Percentiles rank a stretch among this genome's conserved stretches.
Evolutionary conservation across 2,888 invertebrate genomes (phyloP).

Genomic region (Metacarcinus magister): DNA sequence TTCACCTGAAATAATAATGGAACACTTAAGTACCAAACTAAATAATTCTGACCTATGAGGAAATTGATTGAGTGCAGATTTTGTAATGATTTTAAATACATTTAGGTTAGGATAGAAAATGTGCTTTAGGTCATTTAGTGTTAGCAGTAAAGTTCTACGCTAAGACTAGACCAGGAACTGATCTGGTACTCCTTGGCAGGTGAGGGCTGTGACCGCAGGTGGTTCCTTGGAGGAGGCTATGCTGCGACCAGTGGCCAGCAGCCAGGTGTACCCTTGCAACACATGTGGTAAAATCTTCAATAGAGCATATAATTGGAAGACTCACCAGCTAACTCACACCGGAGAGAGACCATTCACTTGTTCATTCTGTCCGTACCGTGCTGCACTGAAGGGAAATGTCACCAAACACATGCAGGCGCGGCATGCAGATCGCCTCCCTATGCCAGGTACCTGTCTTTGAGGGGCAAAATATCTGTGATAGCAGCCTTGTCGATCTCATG

Average conservation of each 20-base stretch:
- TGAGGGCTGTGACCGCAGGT: constrained; percentile 68
- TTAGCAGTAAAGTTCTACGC: not conserved
- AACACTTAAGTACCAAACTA: not conserved
- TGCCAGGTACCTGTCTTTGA: constrained; percentile 55
- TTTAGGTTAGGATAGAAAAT: not conserved
- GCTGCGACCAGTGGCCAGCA: constrained; percentile 47
- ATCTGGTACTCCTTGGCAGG: constrained; percentile 73
- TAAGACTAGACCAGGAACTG: constrained; percentile 67
- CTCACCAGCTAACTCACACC: constrained; percentile 73
- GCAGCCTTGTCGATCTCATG: not conserved
- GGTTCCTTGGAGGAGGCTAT: constrained; percentile 66
- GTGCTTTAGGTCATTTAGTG: not conserved
- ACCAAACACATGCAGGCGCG: constrained; percentile 78
- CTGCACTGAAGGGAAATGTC: constrained; percentile 76
- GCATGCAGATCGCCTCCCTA: constrained; percentile 62
- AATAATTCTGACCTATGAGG: not conserved
- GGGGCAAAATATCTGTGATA: constrained; percentile 59
- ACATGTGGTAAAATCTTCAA: constrained; percentile 77
- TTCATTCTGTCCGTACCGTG: constrained; percentile 77
- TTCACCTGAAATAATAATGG: not conserved
- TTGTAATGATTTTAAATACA: not conserved
- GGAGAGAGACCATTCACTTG: constrained; percentile 77
- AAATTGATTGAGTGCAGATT: not conserved
- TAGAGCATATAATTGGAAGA: constrained; percentile 79
- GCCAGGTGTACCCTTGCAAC: constrained; percentile 71